Evolutionary conservation across 2,797 vertebrate genomes (phyloP).

Genomic region (Molossus alvarezi): DNA sequence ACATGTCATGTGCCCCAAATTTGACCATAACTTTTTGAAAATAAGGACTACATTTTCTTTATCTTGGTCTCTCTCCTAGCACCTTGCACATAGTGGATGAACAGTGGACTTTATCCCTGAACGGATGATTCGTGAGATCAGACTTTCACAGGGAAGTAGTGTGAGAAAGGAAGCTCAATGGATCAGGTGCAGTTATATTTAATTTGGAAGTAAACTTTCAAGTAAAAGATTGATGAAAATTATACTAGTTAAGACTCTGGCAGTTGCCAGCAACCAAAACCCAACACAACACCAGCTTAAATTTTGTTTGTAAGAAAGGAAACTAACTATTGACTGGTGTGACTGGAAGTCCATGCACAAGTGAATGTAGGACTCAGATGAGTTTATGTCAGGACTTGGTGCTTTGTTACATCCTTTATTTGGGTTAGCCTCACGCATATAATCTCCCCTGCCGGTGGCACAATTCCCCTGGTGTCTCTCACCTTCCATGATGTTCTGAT

Average conservation of each 20-base stretch:
- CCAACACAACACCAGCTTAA: background rate
- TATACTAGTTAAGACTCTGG: background rate
- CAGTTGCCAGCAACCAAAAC: background rate
- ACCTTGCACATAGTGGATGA: background rate
- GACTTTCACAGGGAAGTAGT: background rate
- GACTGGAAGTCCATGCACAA: background rate
- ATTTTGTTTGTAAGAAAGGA: constrained; percentile 36
- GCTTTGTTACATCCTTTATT: background rate
- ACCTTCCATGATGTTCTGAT: background rate
- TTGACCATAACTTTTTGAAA: background rate
- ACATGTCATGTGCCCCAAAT: background rate
- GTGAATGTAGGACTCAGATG: background rate
- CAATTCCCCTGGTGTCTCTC: background rate
- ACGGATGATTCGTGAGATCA: background rate
- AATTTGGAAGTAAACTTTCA: constrained; percentile 29
- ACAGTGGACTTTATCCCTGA: background rate
- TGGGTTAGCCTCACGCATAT: background rate
- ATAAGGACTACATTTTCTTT: background rate
- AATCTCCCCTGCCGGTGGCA: background rate
- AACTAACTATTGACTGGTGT: background rate
- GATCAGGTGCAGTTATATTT: background rate
- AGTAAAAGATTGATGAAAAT: constrained; percentile 10
- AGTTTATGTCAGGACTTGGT: background rate
- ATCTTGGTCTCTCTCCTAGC: background rate
- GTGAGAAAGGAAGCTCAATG: background rate